phyloP scores from a whole-genome alignment of 2,888 invertebrate genomes.

The Azorinus chamasolen region DNA sequence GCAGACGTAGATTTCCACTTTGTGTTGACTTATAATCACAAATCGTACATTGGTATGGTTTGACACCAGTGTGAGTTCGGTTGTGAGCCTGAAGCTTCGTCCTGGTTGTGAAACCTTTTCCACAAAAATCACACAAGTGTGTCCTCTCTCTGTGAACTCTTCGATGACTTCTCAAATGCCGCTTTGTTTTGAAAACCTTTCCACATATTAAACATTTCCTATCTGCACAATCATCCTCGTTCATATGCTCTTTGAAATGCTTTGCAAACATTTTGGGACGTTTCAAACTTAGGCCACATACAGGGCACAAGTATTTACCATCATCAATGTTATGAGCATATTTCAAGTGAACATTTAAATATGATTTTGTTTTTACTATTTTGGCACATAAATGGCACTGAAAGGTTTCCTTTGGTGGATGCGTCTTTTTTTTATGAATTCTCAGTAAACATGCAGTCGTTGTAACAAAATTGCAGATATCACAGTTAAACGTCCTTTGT shows the following conservation, averaged over 20 bases:
- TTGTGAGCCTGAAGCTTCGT: slow-evolving; percentile 32
- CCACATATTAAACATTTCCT: slow-evolving; percentile 18
- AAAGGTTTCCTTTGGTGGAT: slow-evolving; percentile 14
- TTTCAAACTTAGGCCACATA: slow-evolving; percentile 31
- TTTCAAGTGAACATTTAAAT: slow-evolving; percentile 44
- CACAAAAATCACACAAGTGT: slow-evolving; percentile 33
- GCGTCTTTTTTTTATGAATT: slow-evolving; percentile 24
- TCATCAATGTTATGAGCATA: slow-evolving; percentile 30
- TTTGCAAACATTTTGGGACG: slow-evolving; percentile 12
- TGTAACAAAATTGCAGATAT: slow-evolving; percentile 22
- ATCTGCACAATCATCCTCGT: not conserved
- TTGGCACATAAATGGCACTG: slow-evolving; percentile 43
- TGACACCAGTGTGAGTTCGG: slow-evolving; percentile 26
- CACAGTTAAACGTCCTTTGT: slow-evolving; percentile 23
- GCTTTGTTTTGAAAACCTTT: slow-evolving; percentile 20
- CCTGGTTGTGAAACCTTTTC: slow-evolving; percentile 33
- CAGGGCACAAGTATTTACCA: slow-evolving; percentile 26
- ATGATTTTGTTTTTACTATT: slow-evolving; percentile 34
- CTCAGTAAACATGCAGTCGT: slow-evolving; percentile 31
- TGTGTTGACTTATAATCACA: slow-evolving; percentile 35
- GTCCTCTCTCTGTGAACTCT: slow-evolving; percentile 18
- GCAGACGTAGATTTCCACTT: slow-evolving; percentile 26
- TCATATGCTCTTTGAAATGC: slow-evolving; percentile 24
- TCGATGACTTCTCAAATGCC: slow-evolving; percentile 18
- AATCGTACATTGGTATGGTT: slow-evolving; percentile 25